Percentiles rank a stretch among this genome's conserved stretches.
These are phyloP conservation scores for Potamilus streckersoni DNA, from an alignment of 1,140 invertebrate genomes.

Conservation along the genomic window DNA sequence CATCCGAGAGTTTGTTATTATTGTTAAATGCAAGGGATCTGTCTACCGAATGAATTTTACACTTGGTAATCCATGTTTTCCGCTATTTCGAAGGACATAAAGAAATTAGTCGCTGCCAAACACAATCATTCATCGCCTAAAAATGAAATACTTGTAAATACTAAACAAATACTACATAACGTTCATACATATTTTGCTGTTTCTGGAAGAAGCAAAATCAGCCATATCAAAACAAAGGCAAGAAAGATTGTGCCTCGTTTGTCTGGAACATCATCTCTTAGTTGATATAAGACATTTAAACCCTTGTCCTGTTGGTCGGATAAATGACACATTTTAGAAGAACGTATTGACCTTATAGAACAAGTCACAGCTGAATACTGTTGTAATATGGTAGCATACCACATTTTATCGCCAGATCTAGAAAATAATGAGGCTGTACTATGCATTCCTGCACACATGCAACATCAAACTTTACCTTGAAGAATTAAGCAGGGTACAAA, in stretches of 20 bases:
- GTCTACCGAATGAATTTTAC: no score
- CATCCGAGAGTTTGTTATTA: no score
- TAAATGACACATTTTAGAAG: constrained; percentile 19
- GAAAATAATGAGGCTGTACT: constrained; percentile 11
- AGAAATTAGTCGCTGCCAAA: no score
- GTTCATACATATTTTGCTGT: constrained; percentile 14
- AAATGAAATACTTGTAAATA: no score
- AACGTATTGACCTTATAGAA: constrained; percentile 10
- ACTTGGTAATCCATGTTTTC: no score
- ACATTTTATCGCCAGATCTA: constrained; percentile 9
- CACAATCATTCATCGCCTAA: no score
- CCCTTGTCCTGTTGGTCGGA: constrained; percentile 11
- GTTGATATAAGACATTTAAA: constrained; percentile 28
- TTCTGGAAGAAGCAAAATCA: constrained; percentile 1
- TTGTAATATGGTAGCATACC: constrained; percentile 2
- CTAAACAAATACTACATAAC: no score
- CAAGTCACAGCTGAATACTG: constrained; percentile 19
- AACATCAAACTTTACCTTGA: constrained; percentile 9
- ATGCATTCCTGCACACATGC: constrained; percentile 9
- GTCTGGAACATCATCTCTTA: constrained; percentile 17
- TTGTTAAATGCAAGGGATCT: no score
- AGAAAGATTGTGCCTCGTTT: constrained; percentile 3
- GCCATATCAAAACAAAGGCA: constrained; percentile 9
- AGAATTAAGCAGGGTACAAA: constrained; percentile 12
- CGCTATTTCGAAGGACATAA: no score